Conservation (phyloP, 2,113 vertebrate genomes). For the Oxyruncus cristatus region DNA sequence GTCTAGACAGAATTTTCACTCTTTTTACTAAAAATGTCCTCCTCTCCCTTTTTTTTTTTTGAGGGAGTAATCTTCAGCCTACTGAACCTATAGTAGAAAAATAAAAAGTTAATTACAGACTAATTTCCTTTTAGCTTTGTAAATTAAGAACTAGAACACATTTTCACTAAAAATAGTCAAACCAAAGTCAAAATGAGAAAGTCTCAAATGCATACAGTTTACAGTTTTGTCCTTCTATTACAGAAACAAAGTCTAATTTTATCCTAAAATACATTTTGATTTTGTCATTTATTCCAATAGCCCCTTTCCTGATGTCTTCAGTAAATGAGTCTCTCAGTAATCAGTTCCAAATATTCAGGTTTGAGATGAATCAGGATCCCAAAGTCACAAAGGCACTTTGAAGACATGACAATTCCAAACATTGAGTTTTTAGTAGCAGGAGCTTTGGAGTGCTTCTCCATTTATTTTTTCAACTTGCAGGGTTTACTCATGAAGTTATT, state of each 20-base stretch:
- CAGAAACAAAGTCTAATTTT: not conserved
- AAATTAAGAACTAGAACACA: not conserved
- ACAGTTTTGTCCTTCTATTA: not conserved
- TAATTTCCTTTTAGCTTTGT: not conserved
- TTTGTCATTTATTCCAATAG: not conserved
- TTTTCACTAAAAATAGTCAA: not conserved
- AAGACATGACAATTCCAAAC: not conserved
- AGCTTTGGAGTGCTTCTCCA: not conserved
- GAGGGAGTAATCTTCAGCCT: not conserved
- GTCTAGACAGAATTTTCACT: not conserved
- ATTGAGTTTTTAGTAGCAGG: not conserved
- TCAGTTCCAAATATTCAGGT: not conserved
- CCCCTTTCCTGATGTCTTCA: not conserved
- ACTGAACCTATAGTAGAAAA: not conserved
- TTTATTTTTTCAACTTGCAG: not conserved
- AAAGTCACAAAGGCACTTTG: not conserved
- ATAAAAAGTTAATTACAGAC: not conserved
- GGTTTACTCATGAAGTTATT: not conserved
- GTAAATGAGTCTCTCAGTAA: not conserved
- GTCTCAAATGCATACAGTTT: not conserved
- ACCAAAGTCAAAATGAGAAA: not conserved
- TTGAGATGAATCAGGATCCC: not conserved
- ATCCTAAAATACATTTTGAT: not conserved
- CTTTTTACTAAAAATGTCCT: not conserved
- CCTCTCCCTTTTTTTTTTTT: not conserved